A percentile compares a stretch with the other conserved stretches of the same genome.
These are phyloP conservation scores for Danaus melanippus DNA, from an alignment of 1,140 invertebrate species.

Conservation along the genomic window DNA sequence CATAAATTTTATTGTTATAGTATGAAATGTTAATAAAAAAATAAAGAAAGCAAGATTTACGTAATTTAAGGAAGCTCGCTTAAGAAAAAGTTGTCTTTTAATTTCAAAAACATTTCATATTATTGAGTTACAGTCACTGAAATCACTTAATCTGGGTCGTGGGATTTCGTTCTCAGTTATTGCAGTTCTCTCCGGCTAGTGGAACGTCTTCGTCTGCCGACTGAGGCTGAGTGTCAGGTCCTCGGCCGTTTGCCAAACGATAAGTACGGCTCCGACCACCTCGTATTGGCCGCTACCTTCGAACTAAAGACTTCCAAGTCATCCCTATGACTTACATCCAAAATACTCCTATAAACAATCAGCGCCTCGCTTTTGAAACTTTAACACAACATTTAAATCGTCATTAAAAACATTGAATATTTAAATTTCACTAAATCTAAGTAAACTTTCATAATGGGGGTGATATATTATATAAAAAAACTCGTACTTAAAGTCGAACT, in stretches of 20 bases:
- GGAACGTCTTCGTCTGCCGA: slow-evolving; percentile 77
- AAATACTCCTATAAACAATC: background rate
- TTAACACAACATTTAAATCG: no score
- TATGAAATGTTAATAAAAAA: no score
- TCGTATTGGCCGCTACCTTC: slow-evolving; percentile 75
- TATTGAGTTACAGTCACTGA: no score
- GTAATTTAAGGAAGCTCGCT: no score
- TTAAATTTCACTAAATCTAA: slow-evolving; percentile 3
- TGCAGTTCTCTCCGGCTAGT: slow-evolving; percentile 71
- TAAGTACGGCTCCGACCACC: slow-evolving; percentile 83
- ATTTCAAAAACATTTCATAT: no score
- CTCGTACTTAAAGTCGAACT: background rate
- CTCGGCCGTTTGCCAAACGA: slow-evolving; percentile 82
- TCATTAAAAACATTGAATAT: background rate
- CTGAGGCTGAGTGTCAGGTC: slow-evolving; percentile 71
- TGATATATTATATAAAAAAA: background rate
- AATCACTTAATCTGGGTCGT: no score
- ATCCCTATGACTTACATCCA: slow-evolving; percentile 8
- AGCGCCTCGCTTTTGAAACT: no score
- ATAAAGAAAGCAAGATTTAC: no score
- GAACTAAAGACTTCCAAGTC: slow-evolving; percentile 26
- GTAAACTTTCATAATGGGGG: background rate
- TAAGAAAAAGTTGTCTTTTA: no score
- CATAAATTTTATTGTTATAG: no score
- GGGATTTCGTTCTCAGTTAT: slow-evolving; percentile 27